phyloP scores from a whole-genome alignment of 2,888 invertebrate species.

The Aphodius granarius region DNA sequence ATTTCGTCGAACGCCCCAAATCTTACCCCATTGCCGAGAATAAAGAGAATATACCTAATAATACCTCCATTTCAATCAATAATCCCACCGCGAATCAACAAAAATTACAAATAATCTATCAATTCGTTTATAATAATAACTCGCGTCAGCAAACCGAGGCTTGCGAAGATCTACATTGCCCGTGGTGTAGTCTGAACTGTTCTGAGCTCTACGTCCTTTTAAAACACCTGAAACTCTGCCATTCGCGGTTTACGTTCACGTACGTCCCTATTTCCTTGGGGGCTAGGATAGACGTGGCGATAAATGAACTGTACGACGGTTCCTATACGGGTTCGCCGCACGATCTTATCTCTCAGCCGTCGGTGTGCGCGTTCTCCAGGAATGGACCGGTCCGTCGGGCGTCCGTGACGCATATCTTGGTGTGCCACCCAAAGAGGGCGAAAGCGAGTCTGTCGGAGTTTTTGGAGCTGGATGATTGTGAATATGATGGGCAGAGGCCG shows the following conservation, averaged over 20 bases:
- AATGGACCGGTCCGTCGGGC: constrained; percentile 72
- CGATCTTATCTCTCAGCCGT: constrained; percentile 76
- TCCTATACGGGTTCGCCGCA: constrained; percentile 94
- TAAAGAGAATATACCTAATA: constrained; percentile 51
- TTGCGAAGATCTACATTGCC: constrained; percentile 89
- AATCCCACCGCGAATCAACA: constrained; percentile 51
- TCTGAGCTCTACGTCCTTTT: constrained; percentile 83
- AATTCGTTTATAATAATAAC: constrained; percentile 94
- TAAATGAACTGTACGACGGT: constrained; percentile 94
- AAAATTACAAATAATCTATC: constrained; percentile 86
- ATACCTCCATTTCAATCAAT: constrained; percentile 35
- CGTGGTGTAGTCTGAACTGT: constrained; percentile 95
- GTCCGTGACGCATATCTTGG: constrained; percentile 75
- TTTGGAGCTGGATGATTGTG: constrained; percentile 83
- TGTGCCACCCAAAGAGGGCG: constrained; percentile 69
- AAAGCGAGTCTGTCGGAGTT: constrained; percentile 83
- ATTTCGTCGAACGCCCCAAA: constrained; percentile 68
- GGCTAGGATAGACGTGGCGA: constrained; percentile 91
- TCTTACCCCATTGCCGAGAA: constrained; percentile 54
- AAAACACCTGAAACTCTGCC: constrained; percentile 92
- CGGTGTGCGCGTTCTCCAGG: constrained; percentile 71
- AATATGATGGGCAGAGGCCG: constrained; percentile 81
- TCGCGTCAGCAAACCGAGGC: constrained; percentile 95
- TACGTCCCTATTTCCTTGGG: constrained; percentile 77
- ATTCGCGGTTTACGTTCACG: constrained; percentile 90